These are phyloP conservation scores for Cebus imitator DNA, from an alignment of 2,113 vertebrate genomes.

Conservation along the genomic window DNA sequence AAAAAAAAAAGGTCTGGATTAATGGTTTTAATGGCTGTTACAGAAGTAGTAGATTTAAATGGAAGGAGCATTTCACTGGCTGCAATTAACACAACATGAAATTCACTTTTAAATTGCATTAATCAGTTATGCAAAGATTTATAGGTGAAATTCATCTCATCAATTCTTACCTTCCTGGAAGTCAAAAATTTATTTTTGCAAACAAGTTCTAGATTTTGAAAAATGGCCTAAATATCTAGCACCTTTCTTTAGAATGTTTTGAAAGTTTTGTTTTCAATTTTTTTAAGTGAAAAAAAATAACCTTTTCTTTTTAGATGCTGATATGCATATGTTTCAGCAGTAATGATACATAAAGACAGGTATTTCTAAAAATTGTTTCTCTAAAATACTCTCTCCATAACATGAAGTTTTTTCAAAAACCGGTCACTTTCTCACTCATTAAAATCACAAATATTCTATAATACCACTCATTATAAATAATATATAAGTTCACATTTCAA, in stretches of 20 bases:
- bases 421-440: background rate
- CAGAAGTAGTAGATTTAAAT: conserved; percentile 8
- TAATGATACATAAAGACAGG: background rate
- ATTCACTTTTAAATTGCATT: conserved; percentile 26
- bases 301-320: background rate
- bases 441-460: background rate
- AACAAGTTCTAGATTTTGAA: conserved; percentile 12
- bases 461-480: background rate
- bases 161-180: background rate
- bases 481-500: background rate
- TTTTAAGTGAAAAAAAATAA: background rate
- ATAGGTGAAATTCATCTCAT: background rate
- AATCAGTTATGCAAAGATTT: background rate
- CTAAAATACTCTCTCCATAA: background rate
- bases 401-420: background rate
- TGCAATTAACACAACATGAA: background rate
- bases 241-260: background rate
- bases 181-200: background rate
- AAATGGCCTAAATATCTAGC: background rate
- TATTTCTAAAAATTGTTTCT: background rate
- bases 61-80: background rate
- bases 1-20: background rate
- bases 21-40: background rate
- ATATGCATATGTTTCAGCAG: background rate
- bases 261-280: background rate